phyloP scores from a whole-genome alignment of 2,113 vertebrate genomes.

The Dendrocopos noguchii region DNA sequence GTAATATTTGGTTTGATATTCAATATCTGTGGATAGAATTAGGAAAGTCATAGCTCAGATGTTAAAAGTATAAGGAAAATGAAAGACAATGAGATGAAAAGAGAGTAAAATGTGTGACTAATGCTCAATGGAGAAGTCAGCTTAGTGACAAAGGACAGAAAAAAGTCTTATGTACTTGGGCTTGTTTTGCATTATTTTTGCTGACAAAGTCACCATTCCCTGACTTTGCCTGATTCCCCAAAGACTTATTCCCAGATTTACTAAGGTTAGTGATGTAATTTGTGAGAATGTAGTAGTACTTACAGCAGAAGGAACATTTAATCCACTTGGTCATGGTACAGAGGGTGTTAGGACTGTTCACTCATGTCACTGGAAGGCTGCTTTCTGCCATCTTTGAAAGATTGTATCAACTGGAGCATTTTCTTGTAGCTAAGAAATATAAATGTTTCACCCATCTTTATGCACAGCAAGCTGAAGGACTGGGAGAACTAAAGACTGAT shows the following conservation, averaged over 20 bases:
- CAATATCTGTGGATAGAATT: not conserved
- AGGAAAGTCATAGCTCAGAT: not conserved
- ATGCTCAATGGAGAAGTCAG: not conserved
- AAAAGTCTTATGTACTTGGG: not conserved
- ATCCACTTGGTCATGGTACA: not conserved
- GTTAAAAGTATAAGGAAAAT: not conserved
- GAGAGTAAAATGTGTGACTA: not conserved
- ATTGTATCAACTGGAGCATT: not conserved
- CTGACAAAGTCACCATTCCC: not conserved
- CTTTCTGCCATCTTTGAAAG: not conserved
- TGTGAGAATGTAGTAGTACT: not conserved
- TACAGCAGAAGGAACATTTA: not conserved
- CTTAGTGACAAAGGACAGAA: not conserved
- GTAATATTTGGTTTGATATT: not conserved
- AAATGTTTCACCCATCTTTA: not conserved
- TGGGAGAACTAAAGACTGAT: not conserved
- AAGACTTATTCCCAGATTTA: not conserved
- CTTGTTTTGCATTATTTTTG: not conserved
- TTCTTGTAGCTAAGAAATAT: not conserved
- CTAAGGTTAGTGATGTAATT: not conserved
- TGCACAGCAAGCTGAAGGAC: accelerated
- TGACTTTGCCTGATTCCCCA: too few relatives aligned
- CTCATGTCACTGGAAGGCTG: not conserved
- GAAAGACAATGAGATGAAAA: not conserved
- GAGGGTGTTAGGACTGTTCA: not conserved